Evolutionary conservation across 2,888 invertebrate species (phyloP).

Genomic region (Scaptomyza polygonia): DNA sequence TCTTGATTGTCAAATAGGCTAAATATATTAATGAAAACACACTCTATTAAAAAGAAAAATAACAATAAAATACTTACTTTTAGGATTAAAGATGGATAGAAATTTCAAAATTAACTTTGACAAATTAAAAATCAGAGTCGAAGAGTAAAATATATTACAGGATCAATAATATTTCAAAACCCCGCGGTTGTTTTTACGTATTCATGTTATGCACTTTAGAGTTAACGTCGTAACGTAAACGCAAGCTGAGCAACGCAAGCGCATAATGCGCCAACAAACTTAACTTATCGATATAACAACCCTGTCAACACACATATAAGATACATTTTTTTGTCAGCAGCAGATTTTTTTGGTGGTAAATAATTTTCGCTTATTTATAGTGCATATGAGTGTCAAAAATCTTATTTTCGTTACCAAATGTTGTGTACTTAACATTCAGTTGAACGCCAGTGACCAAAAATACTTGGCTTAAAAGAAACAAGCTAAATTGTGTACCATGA

Average conservation of each 20-base stretch:
- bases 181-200: neutral
- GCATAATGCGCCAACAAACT: conserved; percentile 16
- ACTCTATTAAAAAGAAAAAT: neutral
- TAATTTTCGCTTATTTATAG: conserved; percentile 50
- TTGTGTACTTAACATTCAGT: neutral
- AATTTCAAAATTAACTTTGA: neutral
- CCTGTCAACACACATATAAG: conserved; percentile 48
- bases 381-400: conserved; percentile 46
- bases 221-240: conserved; percentile 4
- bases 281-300: conserved; percentile 40
- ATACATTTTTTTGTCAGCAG: conserved; percentile 69
- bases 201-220: neutral
- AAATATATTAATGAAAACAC: neutral
- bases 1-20: neutral
- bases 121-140: neutral
- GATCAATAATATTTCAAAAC: neutral
- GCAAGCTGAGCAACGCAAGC: conserved; percentile 6
- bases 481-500: conserved; percentile 40
- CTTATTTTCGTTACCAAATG: conserved; percentile 8
- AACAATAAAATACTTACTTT: neutral
- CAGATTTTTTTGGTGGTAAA: conserved; percentile 65
- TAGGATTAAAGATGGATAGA: neutral
- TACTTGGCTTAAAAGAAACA: conserved; percentile 12
- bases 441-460: neutral
- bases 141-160: neutral